Percentiles rank a stretch among this genome's conserved stretches.
Conservation (phyloP, 2,797 vertebrate genomes). For the Poecile montanus region DNA sequence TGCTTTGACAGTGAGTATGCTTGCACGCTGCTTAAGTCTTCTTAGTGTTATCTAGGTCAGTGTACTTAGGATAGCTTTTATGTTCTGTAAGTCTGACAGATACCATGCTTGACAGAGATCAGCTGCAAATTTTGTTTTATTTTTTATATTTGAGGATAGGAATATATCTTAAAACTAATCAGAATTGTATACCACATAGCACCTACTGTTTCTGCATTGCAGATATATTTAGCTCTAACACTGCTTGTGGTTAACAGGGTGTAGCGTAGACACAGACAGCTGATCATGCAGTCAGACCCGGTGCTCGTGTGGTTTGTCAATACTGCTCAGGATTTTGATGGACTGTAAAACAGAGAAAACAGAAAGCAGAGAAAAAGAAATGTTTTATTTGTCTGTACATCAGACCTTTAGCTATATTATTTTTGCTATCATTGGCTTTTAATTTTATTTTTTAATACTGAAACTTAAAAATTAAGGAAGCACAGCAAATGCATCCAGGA, state of each 20-base stretch:
- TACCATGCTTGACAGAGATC: constrained; percentile 32
- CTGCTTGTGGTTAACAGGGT: constrained; percentile 80
- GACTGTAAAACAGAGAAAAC: constrained; percentile 56
- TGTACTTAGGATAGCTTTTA: constrained; percentile 72
- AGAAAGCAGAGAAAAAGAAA: constrained; percentile 43
- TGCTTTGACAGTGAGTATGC: constrained; percentile 61
- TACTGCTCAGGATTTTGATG: constrained; percentile 73
- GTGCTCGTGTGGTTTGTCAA: constrained; percentile 74
- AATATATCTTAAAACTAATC: constrained; percentile 71
- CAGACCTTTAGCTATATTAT: constrained; percentile 28
- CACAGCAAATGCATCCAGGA: constrained; percentile 70
- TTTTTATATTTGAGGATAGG: constrained; percentile 63
- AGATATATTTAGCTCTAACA: constrained; percentile 82
- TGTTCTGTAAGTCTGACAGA: constrained; percentile 48
- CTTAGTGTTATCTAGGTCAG: constrained; percentile 81
- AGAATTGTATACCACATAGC: constrained; percentile 65
- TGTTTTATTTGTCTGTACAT: constrained; percentile 32
- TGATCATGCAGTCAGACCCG: constrained; percentile 78
- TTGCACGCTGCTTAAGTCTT: constrained; percentile 69
- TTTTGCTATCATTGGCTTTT: constrained; percentile 46
- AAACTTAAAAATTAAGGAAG: constrained; percentile 60
- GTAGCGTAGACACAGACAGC: constrained; percentile 81
- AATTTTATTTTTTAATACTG: constrained; percentile 55
- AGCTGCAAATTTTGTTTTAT: constrained; percentile 55
- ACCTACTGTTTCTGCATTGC: constrained; percentile 76